Percentiles rank a stretch among this genome's conserved stretches.
Evolutionary conservation across 1,140 invertebrate genomes (phyloP).

Genomic region (Probaryconus sp.): DNA sequence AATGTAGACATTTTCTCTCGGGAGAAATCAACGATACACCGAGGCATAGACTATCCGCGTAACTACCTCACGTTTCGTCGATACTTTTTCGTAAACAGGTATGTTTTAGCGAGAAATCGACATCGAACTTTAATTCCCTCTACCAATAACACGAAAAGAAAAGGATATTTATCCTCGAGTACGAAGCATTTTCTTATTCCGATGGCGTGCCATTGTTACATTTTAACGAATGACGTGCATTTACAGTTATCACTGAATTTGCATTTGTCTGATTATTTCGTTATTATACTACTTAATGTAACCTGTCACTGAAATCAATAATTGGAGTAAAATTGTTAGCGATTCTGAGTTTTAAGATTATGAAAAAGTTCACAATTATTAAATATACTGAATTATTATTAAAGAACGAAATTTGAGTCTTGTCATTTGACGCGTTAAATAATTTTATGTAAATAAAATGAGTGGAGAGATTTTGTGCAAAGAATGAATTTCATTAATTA

Average conservation of each 20-base stretch:
- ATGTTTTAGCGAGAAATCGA: constrained; percentile 44
- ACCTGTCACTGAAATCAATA: no score
- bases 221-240: not conserved
- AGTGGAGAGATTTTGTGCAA: no score
- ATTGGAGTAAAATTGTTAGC: no score
- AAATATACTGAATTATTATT: no score
- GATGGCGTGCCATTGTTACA: not conserved
- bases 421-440: no score
- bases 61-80: constrained; percentile 69
- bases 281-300: no score
- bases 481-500: constrained; percentile 36
- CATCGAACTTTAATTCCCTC: constrained; percentile 48
- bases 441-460: not conserved
- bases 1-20: constrained; percentile 70
- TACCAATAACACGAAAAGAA: constrained; percentile 35
- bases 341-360: no score
- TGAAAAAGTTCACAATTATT: no score
- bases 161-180: constrained; percentile 5
- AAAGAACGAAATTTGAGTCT: no score
- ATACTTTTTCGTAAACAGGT: constrained; percentile 61
- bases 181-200: not conserved
- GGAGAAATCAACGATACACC: constrained; percentile 66
- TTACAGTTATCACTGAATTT: no score
- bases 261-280: no score
- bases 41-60: constrained; percentile 62